phyloP scores from a whole-genome alignment of 1,140 invertebrate genomes.

The Eupeodes corollae region DNA sequence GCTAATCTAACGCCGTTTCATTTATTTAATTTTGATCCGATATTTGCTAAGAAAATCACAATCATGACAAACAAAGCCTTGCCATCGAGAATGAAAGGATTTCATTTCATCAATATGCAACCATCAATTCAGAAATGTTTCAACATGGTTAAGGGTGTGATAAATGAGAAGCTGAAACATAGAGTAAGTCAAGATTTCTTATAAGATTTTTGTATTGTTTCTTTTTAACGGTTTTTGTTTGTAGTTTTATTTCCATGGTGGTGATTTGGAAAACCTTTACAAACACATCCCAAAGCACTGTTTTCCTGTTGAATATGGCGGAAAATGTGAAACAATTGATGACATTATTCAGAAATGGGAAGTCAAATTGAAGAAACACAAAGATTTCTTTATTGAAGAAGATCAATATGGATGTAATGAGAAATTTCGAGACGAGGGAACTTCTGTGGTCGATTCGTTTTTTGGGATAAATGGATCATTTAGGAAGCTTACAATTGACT shows the following conservation, averaged over 20 bases:
- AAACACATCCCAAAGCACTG: constrained; percentile 36
- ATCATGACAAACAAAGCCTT: constrained; percentile 34
- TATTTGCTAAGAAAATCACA: constrained; percentile 35
- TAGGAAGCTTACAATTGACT: constrained; percentile 13
- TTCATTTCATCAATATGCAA: constrained; percentile 39
- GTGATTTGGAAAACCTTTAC: constrained; percentile 25
- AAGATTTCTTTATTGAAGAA: constrained; percentile 38
- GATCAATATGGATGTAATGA: constrained; percentile 41
- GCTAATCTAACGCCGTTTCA: constrained; percentile 27
- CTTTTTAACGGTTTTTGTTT: neutral
- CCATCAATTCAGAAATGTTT: constrained; percentile 34
- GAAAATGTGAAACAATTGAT: constrained; percentile 29
- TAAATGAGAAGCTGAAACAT: constrained; percentile 37
- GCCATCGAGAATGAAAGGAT: constrained; percentile 37
- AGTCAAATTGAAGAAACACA: constrained; percentile 34
- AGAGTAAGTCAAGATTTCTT: constrained; percentile 26
- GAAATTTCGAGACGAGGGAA: constrained; percentile 35
- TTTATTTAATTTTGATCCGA: constrained; percentile 35
- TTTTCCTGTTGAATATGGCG: constrained; percentile 43
- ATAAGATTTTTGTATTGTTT: neutral
- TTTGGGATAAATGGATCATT: constrained; percentile 44
- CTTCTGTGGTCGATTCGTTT: constrained; percentile 38
- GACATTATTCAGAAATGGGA: constrained; percentile 40
- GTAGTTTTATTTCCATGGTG: constrained; percentile 38
- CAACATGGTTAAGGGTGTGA: constrained; percentile 34